phyloP scores from a whole-genome alignment of 35 echinoderm and acorn worm species.

The Apostichopus californicus region DNA sequence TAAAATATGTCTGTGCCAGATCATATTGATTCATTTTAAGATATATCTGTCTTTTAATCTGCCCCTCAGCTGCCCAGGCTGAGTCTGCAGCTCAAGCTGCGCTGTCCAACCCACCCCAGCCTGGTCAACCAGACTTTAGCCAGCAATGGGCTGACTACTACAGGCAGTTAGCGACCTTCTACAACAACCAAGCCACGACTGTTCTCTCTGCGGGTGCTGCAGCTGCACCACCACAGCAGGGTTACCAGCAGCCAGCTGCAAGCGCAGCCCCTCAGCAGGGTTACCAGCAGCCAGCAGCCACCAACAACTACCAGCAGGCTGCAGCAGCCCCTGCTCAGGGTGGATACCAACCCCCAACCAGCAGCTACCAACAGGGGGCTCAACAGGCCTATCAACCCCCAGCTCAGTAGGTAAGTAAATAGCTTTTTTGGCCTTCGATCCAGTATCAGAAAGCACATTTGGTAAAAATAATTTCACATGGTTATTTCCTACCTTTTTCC shows the following conservation, averaged over 20 bases:
- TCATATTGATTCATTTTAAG: no score
- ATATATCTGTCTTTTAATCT: not conserved
- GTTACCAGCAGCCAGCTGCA: constrained; percentile 19
- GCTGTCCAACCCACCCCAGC: constrained; percentile 44
- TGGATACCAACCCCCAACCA: constrained; percentile 40
- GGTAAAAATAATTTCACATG: no score
- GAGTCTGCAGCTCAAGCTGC: constrained; percentile 47
- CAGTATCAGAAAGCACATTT: no score
- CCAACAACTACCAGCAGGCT: constrained; percentile 18
- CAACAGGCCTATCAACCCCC: constrained; percentile 31
- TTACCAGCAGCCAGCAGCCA: constrained; percentile 4
- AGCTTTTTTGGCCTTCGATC: no score
- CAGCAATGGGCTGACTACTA: constrained; percentile 74
- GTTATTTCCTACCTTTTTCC: no score
- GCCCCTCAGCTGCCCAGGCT: constrained; percentile 23
- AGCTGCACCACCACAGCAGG: not conserved
- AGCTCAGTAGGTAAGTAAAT: constrained; percentile 48
- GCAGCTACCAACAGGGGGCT: constrained; percentile 24
- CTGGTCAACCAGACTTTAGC: constrained; percentile 59
- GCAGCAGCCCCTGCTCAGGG: constrained; percentile 13
- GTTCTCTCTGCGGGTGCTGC: not conserved
- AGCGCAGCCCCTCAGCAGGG: constrained; percentile 13
- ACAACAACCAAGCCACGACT: constrained; percentile 47
- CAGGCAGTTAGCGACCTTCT: constrained; percentile 53
- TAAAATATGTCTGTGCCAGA: no score